phyloP scores from a whole-genome alignment of 2,888 invertebrate genomes.

The Andrena praecox region DNA sequence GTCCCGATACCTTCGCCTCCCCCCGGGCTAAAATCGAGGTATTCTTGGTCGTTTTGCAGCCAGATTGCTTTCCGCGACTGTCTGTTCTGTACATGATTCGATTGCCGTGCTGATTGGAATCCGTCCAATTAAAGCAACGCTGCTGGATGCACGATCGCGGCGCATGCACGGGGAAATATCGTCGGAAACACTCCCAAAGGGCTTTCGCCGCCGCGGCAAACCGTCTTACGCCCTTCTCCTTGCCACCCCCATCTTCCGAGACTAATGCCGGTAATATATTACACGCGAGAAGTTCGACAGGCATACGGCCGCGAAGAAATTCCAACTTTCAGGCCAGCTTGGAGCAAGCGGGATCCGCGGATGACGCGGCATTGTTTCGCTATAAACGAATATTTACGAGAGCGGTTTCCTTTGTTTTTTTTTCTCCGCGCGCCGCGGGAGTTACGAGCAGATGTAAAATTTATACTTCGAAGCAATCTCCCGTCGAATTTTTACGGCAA shows the following conservation, averaged over 20 bases:
- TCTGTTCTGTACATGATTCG: slow-evolving; percentile 38
- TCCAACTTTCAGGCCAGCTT: slow-evolving; percentile 6
- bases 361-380: slow-evolving; percentile 36
- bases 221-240: background rate
- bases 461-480: slow-evolving; percentile 2
- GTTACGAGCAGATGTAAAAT: slow-evolving; percentile 22
- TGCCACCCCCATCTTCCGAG: background rate
- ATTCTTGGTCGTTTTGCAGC: slow-evolving; percentile 46
- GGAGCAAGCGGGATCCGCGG: background rate
- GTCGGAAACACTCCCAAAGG: slow-evolving; percentile 29
- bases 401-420: background rate
- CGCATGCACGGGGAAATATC: slow-evolving; percentile 10
- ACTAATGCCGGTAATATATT: slow-evolving; percentile 15
- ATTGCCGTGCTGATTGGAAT: slow-evolving; percentile 55
- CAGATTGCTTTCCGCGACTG: slow-evolving; percentile 51
- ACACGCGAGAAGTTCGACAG: background rate
- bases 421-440: background rate
- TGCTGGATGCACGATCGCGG: slow-evolving; percentile 14
- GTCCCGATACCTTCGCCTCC: slow-evolving; percentile 31
- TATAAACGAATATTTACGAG: slow-evolving; percentile 36
- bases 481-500: slow-evolving; percentile 4
- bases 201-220: background rate
- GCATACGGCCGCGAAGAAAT: slow-evolving; percentile 10
- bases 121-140: slow-evolving; percentile 54
- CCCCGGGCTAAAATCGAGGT: slow-evolving; percentile 43